Conservation (phyloP, 2,797 vertebrate species). For the Paedocypris micromegethes region DNA sequence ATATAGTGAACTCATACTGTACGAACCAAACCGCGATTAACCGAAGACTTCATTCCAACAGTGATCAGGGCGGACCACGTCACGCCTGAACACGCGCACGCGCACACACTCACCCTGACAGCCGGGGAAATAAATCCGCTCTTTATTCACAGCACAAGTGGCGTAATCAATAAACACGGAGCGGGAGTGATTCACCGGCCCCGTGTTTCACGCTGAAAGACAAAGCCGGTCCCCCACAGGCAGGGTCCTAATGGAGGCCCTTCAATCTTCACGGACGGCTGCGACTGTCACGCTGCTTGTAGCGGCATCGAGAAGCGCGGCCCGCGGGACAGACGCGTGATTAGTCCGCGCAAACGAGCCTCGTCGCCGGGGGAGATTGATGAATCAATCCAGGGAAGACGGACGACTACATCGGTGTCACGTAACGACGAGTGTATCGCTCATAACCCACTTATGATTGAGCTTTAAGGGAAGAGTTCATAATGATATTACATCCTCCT, state of each 20-base stretch:
- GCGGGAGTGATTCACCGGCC: constrained; percentile 90
- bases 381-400: constrained; percentile 95
- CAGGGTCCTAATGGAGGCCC: constrained; percentile 85
- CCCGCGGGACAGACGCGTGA: constrained; percentile 92
- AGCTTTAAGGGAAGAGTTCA: constrained; percentile 94
- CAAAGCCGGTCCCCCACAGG: constrained; percentile 80
- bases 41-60: too few species aligned
- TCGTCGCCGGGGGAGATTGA: constrained; percentile 90
- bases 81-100: constrained; percentile 76
- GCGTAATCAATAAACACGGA: constrained; percentile 95
- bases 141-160: constrained; percentile 92
- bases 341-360: constrained; percentile 95
- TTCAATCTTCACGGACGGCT: constrained; percentile 88
- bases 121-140: constrained; percentile 94
- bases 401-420: constrained; percentile 93
- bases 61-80: neutral
- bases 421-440: constrained; percentile 89
- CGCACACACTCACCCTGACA: constrained; percentile 94
- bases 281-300: constrained; percentile 87
- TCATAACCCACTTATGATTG: constrained; percentile 96
- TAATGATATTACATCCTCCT: constrained; percentile 95
- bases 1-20: too few species aligned
- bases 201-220: constrained; percentile 92
- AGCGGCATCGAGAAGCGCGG: constrained; percentile 89
- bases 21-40: too few species aligned